Evolutionary conservation across 2,888 invertebrate species (phyloP).

Genomic region (Nemoura dubitans): DNA sequence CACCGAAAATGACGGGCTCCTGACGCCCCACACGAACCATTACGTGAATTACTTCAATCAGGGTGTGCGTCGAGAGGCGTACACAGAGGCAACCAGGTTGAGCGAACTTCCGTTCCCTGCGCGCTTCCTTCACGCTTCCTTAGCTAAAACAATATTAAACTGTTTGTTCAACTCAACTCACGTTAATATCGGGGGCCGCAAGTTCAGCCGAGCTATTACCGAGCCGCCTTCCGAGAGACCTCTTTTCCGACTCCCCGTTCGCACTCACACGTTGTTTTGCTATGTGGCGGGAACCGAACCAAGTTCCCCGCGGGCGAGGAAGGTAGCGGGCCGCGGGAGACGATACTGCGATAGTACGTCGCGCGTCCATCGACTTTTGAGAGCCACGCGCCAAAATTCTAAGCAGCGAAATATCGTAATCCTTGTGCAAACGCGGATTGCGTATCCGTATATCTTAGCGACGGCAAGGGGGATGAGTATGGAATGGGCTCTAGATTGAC

Average conservation of each 20-base stretch:
- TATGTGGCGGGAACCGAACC: too few species aligned
- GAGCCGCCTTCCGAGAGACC: neutral
- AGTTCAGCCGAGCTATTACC: neutral
- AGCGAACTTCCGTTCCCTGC: neutral
- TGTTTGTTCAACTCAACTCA: neutral
- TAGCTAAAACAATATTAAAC: neutral
- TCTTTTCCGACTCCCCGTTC: too few species aligned
- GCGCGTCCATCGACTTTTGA: neutral
- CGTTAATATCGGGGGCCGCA: neutral
- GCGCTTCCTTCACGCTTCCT: neutral
- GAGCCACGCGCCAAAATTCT: neutral
- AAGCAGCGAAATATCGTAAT: neutral
- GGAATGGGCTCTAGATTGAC: neutral
- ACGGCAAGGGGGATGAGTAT: neutral
- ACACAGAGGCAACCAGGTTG: neutral
- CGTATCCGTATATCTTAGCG: neutral
- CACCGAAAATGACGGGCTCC: neutral
- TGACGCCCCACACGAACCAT: neutral
- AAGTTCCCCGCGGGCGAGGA: too few species aligned
- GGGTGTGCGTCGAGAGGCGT: neutral
- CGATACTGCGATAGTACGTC: neutral
- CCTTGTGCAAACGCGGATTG: neutral
- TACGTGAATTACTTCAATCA: neutral
- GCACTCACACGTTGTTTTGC: too few species aligned
- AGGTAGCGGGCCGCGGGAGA: neutral